Conservation (phyloP, 2,797 vertebrate genomes). For the Phataginus tetradactyla region DNA sequence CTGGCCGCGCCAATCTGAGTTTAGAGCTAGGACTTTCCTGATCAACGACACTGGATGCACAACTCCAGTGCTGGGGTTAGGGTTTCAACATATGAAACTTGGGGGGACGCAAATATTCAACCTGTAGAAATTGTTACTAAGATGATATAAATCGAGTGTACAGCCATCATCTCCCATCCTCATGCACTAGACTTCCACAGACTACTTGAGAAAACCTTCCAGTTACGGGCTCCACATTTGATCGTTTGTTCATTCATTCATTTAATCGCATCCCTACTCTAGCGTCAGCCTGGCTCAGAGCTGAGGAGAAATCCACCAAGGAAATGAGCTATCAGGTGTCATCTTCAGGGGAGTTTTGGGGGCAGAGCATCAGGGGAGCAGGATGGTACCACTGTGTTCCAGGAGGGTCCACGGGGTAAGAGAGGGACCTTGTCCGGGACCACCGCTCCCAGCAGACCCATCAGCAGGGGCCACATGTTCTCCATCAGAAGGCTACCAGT, state of each 20-base stretch:
- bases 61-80: neutral
- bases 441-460: neutral
- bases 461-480: accelerated
- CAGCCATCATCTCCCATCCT: neutral
- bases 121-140: no score
- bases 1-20: accelerated
- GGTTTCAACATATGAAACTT: neutral
- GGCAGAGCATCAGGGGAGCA: no score
- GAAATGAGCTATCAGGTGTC: accelerated
- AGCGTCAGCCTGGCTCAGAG: neutral
- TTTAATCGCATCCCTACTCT: accelerated
- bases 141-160: no score
- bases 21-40: neutral
- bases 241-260: neutral
- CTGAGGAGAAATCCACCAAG: neutral
- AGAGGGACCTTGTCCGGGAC: neutral
- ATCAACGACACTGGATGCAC: accelerated
- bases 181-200: accelerated
- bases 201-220: neutral
- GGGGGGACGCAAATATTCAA: neutral
- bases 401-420: no score
- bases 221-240: accelerated
- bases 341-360: accelerated
- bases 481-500: no score
- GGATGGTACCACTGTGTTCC: neutral